Base-by-base conservation (phyloP, 2,113 vertebrate genomes). In the Calidris pygmaea region DNA sequence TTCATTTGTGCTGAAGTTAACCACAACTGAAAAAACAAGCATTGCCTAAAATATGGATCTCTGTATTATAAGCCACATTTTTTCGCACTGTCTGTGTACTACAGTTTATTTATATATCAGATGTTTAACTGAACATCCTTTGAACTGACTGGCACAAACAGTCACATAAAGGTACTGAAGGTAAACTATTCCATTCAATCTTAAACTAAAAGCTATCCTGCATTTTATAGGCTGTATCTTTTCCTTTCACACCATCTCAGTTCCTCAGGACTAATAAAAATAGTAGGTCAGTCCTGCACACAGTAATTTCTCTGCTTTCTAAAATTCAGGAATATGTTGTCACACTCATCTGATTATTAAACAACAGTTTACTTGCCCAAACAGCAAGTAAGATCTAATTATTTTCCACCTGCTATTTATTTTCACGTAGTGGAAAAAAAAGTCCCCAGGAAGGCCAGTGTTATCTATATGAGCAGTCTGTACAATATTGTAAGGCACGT, bases 291-390 rank as follows among this genome's bases (percentile, higher is more conserved):
- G 26, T 88, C 39, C 16, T 65, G 77, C 75, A 72, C 81, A 34
- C 14, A 86, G 80, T 79, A 59, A 93, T 96, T 94, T 89, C 93
- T 85, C 89, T 90, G 81, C 87, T 81, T 97, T 96, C 72, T 72
- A 71, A 93, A 97, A 96, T 29, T 93, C 84, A 83, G 88, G 53
- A 95, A 62, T 60, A 74, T 87, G 74, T 85, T 91, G 78, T 89
- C 86, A 35, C 48, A 82, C 59, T 73, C 43, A 55, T 45, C 62
- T 6, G 17, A 80, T 93, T 90, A 88, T 85, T 94, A 76, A 97
- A 98, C 88, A 96, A 95, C 76, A 95, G 65, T 74, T 96, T 79
- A 95, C 89, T 94, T 96, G 56, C 87, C 67, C 39, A 59, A 95
- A 68, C 65, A 89, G 47, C 70, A 79, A 91, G 78, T 48, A 97